Evolutionary conservation across 2,797 vertebrate genomes (phyloP), one percentile per base, ranked within the genome.

Genomic region (Salmo trutta): DNA sequence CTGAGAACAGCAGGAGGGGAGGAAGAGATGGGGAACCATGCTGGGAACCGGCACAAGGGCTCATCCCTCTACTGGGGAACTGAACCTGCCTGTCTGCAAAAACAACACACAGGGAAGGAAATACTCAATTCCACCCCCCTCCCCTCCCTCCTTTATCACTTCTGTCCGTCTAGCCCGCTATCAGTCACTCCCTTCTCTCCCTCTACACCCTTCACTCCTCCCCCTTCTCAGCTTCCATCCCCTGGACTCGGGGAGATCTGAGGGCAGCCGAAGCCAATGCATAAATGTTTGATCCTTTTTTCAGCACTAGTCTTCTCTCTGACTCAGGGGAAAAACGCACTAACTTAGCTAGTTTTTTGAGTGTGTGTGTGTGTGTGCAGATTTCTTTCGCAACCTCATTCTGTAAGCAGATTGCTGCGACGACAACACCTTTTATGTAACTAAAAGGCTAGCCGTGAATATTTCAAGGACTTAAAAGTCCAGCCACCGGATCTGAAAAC

Each of bases 251-350:
- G 77, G 80, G 74, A 88, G 87, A 90, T 89, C 81, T 84, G 75
- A 85, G 77, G 81, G 83, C 78, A 80, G 82, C 85, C 82, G 81
- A 75, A 79, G 81, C 83, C 41, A 84, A 89, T 85, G 85, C 84
- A 89, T 90, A 81, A 89, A 93, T 91, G 83, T 89, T 92, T 91
- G 84, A 91, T 91, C 86, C 80, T 79, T 81, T 88, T 84, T 82
- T 76, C 3, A 87, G 86, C 89, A 17, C 75, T 75, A 14, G 24
- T 15, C 5, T 72, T 27, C 70, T 81, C 77, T 89, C 88, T 79
- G 84, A 89, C 84, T 91, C 89, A 86, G 81, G 86, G 12, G 71
- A 0, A 66, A 64, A 71, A 83, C 52, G 62, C 69, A 79, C 74
- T 80, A 47, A 73, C 72, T 77, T 82, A n/a, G 56, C 56, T 78